Base-by-base conservation (phyloP, 2,888 invertebrate species). In the Cryptus viduatorius region DNA sequence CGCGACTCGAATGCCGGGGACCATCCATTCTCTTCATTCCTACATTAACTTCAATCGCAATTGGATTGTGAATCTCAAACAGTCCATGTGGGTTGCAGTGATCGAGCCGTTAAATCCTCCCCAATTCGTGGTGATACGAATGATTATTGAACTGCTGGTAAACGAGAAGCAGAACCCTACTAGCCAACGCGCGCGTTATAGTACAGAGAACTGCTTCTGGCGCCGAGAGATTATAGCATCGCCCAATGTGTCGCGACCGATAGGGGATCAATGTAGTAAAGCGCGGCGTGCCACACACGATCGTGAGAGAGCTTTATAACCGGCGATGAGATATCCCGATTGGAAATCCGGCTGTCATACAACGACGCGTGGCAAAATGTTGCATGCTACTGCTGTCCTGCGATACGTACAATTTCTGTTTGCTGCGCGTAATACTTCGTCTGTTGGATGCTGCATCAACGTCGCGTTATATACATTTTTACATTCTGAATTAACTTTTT, bases 291-390 rank as follows among this genome's bases (percentile, higher is more conserved):
- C 68, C 73, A 65, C 46, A 42, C 37, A n/a, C 80, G 48, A 73
- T 68, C 53, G 71, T 65, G 73, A n/a, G 14, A 65, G 46, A 73
- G 73, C 73, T 80, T 72, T 79, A 72, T 72, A 72, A 72, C 79
- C 71, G 72, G 50, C 64, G 69, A 79, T 69, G 69, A 50, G 78
- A 69, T 79, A 79, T 72, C 79, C 37, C 72, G 79, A 79, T 79
- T 79, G 79, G 65, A 72, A 72, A 79, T 71, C 64, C 79, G 72
- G 64, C 72, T 79, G 79, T 79, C 79, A 65, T 72, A 72, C 79
- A 72, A 65, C 72, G 72, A 65, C 72, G 72, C 53, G 65, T 61
- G 48, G 48, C 71, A 42, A 37, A 65, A 79, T 64, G 71, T 42
- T 44, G 42, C 53, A 44, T 65, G 50, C 42, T 44, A 50, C 64